phyloP scores from a whole-genome alignment of 2,888 invertebrate genomes.

The Pilophorus perplexus region DNA sequence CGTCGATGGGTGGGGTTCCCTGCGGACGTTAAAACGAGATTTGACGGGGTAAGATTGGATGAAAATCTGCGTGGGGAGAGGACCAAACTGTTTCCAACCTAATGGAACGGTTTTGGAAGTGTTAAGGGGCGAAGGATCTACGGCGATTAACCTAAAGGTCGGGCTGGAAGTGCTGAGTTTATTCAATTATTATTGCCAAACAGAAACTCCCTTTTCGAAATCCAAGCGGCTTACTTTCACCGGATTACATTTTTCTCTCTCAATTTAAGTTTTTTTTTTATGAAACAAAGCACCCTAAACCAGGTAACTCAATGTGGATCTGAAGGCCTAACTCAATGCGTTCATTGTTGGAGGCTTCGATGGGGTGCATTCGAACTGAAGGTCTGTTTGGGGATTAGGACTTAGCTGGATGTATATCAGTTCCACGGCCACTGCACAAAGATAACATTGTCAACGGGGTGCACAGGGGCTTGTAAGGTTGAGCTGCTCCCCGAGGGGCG shows the following conservation, averaged over 20 bases:
- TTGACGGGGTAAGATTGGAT: neutral
- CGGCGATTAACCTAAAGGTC: neutral
- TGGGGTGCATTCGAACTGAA: too few species aligned
- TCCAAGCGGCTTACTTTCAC: too few species aligned
- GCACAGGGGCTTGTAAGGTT: neutral
- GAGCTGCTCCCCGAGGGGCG: neutral
- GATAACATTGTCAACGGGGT: constrained; percentile 2
- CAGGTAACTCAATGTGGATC: too few species aligned
- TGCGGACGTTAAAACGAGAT: neutral
- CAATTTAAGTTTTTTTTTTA: too few species aligned
- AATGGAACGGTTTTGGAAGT: neutral
- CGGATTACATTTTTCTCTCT: too few species aligned
- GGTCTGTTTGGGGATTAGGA: too few species aligned
- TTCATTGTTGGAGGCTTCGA: too few species aligned
- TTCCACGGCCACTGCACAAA: too few species aligned
- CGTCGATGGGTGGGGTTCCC: too few species aligned
- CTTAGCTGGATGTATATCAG: too few species aligned
- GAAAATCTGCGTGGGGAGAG: neutral
- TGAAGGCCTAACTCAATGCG: too few species aligned
- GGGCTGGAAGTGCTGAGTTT: neutral
- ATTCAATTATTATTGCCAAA: neutral
- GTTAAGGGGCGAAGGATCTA: neutral
- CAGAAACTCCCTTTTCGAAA: neutral
- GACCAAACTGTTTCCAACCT: neutral
- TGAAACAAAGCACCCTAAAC: too few species aligned